Evolutionary conservation across 92 coral and sea anemone genomes (phyloP).

Genomic region (Zoanthus gigantus): DNA sequence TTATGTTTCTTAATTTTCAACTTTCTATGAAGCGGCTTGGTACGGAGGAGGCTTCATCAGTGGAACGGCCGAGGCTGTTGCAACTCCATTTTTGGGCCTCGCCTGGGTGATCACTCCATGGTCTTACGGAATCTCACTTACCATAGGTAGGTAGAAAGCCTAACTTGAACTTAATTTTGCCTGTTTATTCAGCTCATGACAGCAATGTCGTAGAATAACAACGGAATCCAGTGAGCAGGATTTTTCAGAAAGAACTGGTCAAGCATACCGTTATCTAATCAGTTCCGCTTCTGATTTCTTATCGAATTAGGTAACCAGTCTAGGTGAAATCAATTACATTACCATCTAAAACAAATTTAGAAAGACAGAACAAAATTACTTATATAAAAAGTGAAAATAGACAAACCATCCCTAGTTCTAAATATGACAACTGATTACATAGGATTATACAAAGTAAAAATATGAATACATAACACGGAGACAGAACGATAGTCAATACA

Average conservation of each 20-base stretch:
- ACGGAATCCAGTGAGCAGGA: neutral
- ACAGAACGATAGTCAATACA: no score
- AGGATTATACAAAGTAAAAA: no score
- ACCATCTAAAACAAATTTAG: no score
- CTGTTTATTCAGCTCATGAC: neutral
- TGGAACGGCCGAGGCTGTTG: slow-evolving; percentile 49
- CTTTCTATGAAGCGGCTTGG: slow-evolving; percentile 46
- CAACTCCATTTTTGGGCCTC: slow-evolving; percentile 22
- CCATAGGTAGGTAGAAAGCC: slow-evolving; percentile 28
- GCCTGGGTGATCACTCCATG: slow-evolving; percentile 50
- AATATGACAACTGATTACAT: no score
- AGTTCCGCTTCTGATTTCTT: no score
- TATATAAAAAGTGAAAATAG: no score
- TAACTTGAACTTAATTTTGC: neutral
- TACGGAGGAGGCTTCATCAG: slow-evolving; percentile 55
- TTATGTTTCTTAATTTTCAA: neutral
- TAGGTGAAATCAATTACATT: no score
- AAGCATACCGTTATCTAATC: no score
- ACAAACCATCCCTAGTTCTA: no score
- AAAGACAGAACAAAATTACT: no score
- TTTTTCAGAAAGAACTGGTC: neutral
- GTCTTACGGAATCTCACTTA: slow-evolving; percentile 48
- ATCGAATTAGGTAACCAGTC: no score
- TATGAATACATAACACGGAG: no score
- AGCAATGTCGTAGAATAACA: neutral